Percentiles rank a stretch among this genome's conserved stretches.
Evolutionary conservation across 1,140 invertebrate species (phyloP).

Genomic region (Aphelinus atriplicis): DNA sequence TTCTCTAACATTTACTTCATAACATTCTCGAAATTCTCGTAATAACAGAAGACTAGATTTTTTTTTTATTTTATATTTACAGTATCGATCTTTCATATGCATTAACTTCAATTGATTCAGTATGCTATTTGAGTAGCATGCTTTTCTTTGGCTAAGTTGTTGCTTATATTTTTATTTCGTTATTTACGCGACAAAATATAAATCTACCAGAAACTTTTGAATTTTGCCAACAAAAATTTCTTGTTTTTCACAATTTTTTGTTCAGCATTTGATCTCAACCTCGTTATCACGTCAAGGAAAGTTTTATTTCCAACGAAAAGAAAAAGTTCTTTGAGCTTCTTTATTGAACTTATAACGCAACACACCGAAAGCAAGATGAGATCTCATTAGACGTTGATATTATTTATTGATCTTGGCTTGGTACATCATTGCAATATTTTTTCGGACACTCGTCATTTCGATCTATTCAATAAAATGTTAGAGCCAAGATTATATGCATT

Average conservation of each 20-base stretch:
- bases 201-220: background rate
- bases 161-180: too few relatives aligned
- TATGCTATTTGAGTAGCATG: too few relatives aligned
- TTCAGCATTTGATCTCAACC: background rate
- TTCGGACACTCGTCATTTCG: too few relatives aligned
- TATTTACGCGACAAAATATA: background rate
- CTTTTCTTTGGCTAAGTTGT: conserved; percentile 8
- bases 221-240: background rate
- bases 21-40: background rate
- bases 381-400: background rate
- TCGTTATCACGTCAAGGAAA: background rate
- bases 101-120: background rate
- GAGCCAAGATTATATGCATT: background rate
- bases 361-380: conserved; percentile 12
- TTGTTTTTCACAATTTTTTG: background rate
- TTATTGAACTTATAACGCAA: background rate
- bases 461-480: background rate
- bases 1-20: conserved; percentile 17
- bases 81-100: background rate
- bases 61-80: conserved; percentile 1
- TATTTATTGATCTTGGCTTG: background rate
- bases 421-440: too few relatives aligned
- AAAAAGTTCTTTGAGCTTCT: background rate
- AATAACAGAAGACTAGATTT: background rate
- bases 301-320: background rate